Evolutionary conservation across 2,113 vertebrate species (phyloP).

Genomic region (Lepus timidus): DNA sequence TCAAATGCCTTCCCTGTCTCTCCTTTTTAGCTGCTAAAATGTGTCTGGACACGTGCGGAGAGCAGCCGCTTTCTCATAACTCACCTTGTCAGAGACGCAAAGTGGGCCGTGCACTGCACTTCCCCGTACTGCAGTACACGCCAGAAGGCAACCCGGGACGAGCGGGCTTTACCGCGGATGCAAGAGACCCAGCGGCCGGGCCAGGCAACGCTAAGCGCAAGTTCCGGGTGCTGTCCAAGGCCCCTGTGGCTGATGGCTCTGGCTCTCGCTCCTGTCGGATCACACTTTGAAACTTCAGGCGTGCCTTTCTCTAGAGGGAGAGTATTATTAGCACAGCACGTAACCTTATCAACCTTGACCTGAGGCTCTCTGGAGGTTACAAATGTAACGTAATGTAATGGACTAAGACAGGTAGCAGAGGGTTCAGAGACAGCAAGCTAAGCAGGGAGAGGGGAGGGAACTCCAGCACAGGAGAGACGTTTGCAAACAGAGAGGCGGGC

Average conservation of each 20-base stretch:
- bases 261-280: slow-evolving; percentile 29
- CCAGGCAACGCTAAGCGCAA: neutral
- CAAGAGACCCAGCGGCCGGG: neutral
- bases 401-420: neutral
- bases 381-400: neutral
- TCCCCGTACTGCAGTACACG: neutral
- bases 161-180: neutral
- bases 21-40: neutral
- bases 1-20: neutral
- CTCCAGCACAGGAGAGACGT: neutral
- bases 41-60: neutral
- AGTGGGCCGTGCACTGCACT: neutral
- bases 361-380: neutral
- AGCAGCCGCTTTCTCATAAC: neutral
- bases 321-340: slow-evolving; percentile 19
- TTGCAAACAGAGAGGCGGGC: neutral
- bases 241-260: neutral
- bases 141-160: neutral
- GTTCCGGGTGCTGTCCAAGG: neutral
- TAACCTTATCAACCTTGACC: slow-evolving; percentile 49
- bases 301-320: neutral
- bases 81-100: neutral
- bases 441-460: neutral
- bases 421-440: neutral
- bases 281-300: neutral